phyloP scores from a whole-genome alignment of 2,888 invertebrate species.

The Plagodis dolabraria region DNA sequence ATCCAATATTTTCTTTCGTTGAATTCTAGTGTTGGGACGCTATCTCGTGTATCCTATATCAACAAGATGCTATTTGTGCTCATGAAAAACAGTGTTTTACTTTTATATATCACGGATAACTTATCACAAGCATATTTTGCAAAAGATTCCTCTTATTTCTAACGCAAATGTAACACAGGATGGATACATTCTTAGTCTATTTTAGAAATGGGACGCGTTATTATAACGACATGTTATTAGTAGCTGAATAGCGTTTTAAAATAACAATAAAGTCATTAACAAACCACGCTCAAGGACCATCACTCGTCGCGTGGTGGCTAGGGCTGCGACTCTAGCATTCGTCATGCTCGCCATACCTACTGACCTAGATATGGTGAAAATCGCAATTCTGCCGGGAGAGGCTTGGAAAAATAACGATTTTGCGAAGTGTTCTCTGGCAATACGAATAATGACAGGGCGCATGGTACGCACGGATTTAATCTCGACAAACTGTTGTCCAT shows the following conservation, averaged over 20 bases:
- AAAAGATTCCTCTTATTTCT: too few species aligned
- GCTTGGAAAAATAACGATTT: too few species aligned
- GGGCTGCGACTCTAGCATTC: slow-evolving; percentile 4
- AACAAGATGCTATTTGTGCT: too few species aligned
- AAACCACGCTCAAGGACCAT: slow-evolving; percentile 32
- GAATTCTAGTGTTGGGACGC: too few species aligned
- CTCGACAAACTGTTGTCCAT: too few species aligned
- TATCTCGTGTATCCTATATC: too few species aligned
- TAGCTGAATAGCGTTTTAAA: slow-evolving; percentile 24
- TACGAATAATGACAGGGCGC: background rate
- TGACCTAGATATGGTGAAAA: slow-evolving; percentile 10
- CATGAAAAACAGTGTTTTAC: too few species aligned
- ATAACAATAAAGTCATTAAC: slow-evolving; percentile 39
- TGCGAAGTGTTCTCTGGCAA: background rate
- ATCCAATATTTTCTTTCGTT: too few species aligned
- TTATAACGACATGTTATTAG: slow-evolving; percentile 3
- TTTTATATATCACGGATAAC: too few species aligned
- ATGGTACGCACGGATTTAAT: too few species aligned
- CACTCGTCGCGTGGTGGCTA: slow-evolving; percentile 18
- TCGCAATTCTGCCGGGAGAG: background rate
- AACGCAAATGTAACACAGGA: background rate
- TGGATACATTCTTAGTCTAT: slow-evolving; percentile 13
- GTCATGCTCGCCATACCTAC: slow-evolving; percentile 2
- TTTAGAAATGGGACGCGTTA: slow-evolving; percentile 14
- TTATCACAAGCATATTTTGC: too few species aligned